phyloP scores from a whole-genome alignment of 2,888 invertebrate genomes.

The Achlya flavicornis region DNA sequence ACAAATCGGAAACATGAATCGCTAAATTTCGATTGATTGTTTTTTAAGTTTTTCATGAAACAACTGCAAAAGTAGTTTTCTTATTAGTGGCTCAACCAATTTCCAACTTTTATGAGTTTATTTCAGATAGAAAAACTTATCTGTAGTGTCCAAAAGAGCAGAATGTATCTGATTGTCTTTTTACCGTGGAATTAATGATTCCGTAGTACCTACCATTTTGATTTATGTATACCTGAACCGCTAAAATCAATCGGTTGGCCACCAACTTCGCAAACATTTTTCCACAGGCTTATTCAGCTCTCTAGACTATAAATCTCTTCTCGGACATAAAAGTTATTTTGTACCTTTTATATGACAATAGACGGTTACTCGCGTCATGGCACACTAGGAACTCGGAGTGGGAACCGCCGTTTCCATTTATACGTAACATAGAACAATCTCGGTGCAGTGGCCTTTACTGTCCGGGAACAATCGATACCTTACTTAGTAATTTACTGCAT shows the following conservation, averaged over 20 bases:
- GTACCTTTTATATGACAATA: constrained; percentile 17
- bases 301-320: constrained; percentile 8
- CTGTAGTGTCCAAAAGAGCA: too few species aligned
- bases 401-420: constrained; percentile 48
- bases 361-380: constrained; percentile 18
- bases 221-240: too few species aligned
- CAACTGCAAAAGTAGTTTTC: too few species aligned
- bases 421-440: constrained; percentile 61
- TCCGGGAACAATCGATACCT: constrained; percentile 62
- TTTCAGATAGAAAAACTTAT: too few species aligned
- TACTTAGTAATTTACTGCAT: constrained; percentile 64
- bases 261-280: neutral
- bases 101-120: too few species aligned
- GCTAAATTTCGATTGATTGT: too few species aligned
- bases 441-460: constrained; percentile 61
- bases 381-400: constrained; percentile 20
- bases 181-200: too few species aligned
- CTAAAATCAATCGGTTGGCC: neutral
- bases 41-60: too few species aligned
- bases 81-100: too few species aligned
- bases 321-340: constrained; percentile 12
- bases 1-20: neutral
- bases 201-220: too few species aligned
- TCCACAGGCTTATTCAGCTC: neutral
- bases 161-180: too few species aligned